A percentile compares a stretch with the other conserved stretches of the same genome.
Conservation (phyloP, 2,797 vertebrate genomes). For the Kryptolebias ocellatus region DNA sequence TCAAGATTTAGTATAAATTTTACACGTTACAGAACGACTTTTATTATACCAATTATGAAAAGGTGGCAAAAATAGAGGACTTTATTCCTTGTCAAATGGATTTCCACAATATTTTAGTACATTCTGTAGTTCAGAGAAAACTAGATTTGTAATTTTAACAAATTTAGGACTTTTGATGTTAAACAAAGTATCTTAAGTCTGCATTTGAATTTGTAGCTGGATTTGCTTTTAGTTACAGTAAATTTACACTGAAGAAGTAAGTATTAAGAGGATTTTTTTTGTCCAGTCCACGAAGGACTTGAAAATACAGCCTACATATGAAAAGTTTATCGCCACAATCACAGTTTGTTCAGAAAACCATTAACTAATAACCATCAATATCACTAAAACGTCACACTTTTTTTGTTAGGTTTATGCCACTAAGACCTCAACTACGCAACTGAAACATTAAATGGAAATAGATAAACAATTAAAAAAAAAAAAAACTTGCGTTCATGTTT, state of each 20-base stretch:
- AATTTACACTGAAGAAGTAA: slow-evolving; percentile 59
- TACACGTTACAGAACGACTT: slow-evolving; percentile 44
- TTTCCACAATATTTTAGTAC: slow-evolving; percentile 45
- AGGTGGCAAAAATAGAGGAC: slow-evolving; percentile 52
- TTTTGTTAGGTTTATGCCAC: slow-evolving; percentile 58
- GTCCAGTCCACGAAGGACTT: slow-evolving; percentile 56
- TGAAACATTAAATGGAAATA: slow-evolving; percentile 67
- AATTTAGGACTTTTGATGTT: slow-evolving; percentile 48
- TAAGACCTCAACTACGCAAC: slow-evolving; percentile 61
- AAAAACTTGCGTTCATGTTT: slow-evolving; percentile 27
- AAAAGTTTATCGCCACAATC: slow-evolving; percentile 70
- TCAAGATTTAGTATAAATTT: slow-evolving; percentile 55
- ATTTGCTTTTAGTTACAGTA: slow-evolving; percentile 46
- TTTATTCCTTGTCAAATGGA: slow-evolving; percentile 45
- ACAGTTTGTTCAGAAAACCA: slow-evolving; percentile 62
- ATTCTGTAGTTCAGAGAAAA: slow-evolving; percentile 41
- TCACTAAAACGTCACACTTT: slow-evolving; percentile 59
- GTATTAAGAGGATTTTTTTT: slow-evolving; percentile 44
- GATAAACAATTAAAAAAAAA: slow-evolving; percentile 53
- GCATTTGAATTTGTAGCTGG: slow-evolving; percentile 51
- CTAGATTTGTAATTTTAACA: slow-evolving; percentile 53
- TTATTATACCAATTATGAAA: slow-evolving; percentile 53
- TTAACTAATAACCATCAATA: slow-evolving; percentile 67
- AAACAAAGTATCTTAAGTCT: slow-evolving; percentile 36
- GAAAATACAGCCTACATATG: slow-evolving; percentile 63